A percentile compares a stretch with the other conserved stretches of the same genome.
Evolutionary conservation across 2,113 vertebrate genomes (phyloP).

Genomic region (Ceuthmochares aereus): DNA sequence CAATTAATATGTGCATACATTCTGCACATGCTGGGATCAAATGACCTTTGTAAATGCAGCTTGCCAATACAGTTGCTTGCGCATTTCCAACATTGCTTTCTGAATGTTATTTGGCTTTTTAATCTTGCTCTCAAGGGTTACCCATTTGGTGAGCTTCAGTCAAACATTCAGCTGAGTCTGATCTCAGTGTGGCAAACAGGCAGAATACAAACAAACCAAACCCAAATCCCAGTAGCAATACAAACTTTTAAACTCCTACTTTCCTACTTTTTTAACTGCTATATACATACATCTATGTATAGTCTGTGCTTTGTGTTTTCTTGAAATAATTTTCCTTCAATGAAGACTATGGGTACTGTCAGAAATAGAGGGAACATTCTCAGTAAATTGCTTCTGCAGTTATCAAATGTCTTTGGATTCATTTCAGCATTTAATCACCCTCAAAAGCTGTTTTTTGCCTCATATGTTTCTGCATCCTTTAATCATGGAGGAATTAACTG

Average conservation of each 20-base stretch:
- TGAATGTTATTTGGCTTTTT: neutral
- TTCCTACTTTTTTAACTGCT: neutral
- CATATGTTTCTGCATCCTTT: slow-evolving; percentile 30
- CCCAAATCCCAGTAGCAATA: neutral
- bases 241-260: neutral
- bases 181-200: neutral
- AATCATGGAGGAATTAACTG: slow-evolving; percentile 42
- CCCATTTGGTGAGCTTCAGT: neutral
- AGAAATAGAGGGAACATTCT: neutral
- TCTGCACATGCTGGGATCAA: slow-evolving; percentile 26
- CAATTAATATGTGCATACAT: slow-evolving; percentile 36
- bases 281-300: neutral
- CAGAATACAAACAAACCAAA: neutral
- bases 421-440: slow-evolving; percentile 41
- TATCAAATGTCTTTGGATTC: slow-evolving; percentile 30
- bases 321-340: neutral
- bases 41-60: neutral
- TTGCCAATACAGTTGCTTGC: slow-evolving; percentile 6
- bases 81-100: neutral
- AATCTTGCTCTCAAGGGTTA: neutral
- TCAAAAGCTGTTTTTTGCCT: slow-evolving; percentile 26
- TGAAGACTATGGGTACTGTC: neutral
- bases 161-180: neutral
- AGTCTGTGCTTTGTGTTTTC: neutral
- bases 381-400: slow-evolving; percentile 1